Evolutionary conservation across 2,797 vertebrate genomes (phyloP), one percentile per base, ranked within the genome.

Genomic region (Ibycter americanus): DNA sequence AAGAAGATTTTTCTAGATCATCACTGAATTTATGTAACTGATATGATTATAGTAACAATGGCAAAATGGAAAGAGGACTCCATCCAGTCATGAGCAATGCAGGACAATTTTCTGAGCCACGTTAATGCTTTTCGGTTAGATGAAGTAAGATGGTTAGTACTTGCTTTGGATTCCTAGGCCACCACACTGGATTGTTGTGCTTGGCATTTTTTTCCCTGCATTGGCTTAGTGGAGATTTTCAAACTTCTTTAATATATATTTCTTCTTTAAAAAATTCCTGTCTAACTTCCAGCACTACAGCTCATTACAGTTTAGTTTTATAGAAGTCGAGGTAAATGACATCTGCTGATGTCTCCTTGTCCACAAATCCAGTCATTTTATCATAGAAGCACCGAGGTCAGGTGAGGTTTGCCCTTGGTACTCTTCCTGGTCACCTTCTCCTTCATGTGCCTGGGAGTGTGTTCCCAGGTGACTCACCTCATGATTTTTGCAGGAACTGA

Each of bases 191-290:
- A 47, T 31, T 51, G 11, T 2, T 71, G 18, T 26, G 12, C 34
- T 49, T 38, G 12, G 3, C 6, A 3, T n/a, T 18, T 14, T n/a
- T n/a, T 3, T 3, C 12, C 16, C 7, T 10, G 12, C 40, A 7
- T 34, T 44, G 38, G 4, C 11, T 49, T 36, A 38, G 54, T 5
- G 3, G 31, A 56, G 19, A 66, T 51, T 40, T 73, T 68, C 11
- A 38, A 74, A 54, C 19, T 27, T 56, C 25, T 40, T 52, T 44
- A 73, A 49, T 66, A 72, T 8, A 8, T 42, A 61, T 36, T 58
- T 42, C 5, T 58, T 49, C 18, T 61, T 63, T 25, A 51, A 66
- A 21, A 68, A 78, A 38, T 12, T n/a, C 27, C 27, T 12, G 5
- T 25, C 14, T 47, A 42, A 36, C 20, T 49, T 68, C 27, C 31